Base-by-base conservation (phyloP, 2,113 vertebrate species). In the Aptenodytes patagonicus region DNA sequence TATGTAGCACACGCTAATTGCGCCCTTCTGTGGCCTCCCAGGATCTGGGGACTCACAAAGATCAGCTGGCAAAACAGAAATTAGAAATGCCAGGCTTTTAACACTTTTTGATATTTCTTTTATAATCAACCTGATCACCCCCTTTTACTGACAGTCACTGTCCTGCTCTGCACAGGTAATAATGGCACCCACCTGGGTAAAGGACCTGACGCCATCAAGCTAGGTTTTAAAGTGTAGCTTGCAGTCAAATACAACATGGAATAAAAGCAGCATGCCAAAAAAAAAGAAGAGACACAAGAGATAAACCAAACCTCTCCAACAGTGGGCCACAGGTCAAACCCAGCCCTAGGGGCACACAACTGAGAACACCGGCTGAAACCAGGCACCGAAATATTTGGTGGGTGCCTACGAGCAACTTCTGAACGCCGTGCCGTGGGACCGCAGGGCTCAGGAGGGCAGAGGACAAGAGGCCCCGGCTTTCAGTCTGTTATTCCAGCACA, bases 321-420 rank as follows among this genome's bases (percentile, higher is more conserved):
- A 38, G 17, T 1, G 0, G 6, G 8, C 6, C 14, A 8, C 42
- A 1, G 44, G 8, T 31, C 8, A 19, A 21, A 9, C 9, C 28
- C 60, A 40, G 60, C 83, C 29, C 60, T 11, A 9, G 51, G 42
- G 22, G 17, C 34, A 13, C 34, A 3, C 34, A 8, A 2, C 25
- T 4, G 10, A 36, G 57, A 10, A 24, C 4, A 7, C 7, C 2
- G 26, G 10, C 28, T 46, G 21, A 55, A 32, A 36, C 34, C 60
- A 47, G n/a, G 17, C 34, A 9, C 83, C 0, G 9, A 34, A 22
- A 21, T 5, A 9, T 4, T 16, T 29, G 44, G 34, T 13, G 19
- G 15, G 15, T 9, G 4, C 58, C 49, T 2, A 2, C 2, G 34
- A 73, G 17, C 21, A 26, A 4, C 34, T 16, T 46, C 28, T 0